Percentiles rank a stretch among this genome's conserved stretches.
Evolutionary conservation across 2,113 vertebrate genomes (phyloP).

Genomic region (Corydoras sp.): DNA sequence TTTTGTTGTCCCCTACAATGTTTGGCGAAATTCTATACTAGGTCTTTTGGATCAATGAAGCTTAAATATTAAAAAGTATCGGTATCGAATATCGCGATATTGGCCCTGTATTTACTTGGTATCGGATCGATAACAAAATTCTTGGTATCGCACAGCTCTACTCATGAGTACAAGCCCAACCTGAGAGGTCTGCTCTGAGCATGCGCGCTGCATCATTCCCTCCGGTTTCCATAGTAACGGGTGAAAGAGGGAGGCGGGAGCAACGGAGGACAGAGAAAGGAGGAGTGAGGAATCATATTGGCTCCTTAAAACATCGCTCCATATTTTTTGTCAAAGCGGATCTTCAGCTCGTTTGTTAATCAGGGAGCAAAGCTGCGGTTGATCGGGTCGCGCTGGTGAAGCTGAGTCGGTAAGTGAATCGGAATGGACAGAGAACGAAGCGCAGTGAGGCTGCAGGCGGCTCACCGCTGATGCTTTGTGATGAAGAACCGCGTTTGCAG

Average conservation of each 20-base stretch:
- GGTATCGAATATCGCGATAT: no score
- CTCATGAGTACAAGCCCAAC: not conserved
- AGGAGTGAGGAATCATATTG: slow-evolving; percentile 36
- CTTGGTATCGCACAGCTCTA: no score
- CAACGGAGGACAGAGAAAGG: slow-evolving; percentile 35
- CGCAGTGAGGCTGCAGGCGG: not conserved
- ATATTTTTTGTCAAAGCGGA: not conserved
- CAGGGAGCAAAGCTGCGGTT: not conserved
- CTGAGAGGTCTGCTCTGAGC: slow-evolving; percentile 45
- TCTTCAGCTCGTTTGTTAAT: not conserved
- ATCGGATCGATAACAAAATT: no score
- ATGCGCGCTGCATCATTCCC: slow-evolving; percentile 68
- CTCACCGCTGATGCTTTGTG: no score
- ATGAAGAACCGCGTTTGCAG: no score
- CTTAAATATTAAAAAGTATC: no score
- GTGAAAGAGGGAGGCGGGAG: slow-evolving; percentile 34
- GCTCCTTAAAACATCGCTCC: not conserved
- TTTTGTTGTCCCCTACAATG: no score
- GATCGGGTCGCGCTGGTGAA: not conserved
- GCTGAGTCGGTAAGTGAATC: slow-evolving; percentile 8
- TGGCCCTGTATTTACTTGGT: no score
- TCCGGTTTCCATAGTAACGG: slow-evolving; percentile 62
- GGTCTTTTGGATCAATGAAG: no score
- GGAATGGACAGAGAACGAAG: not conserved
- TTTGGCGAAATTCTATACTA: no score